These are phyloP conservation scores for Mesaphorura yosii DNA, from an alignment of 1,140 invertebrate genomes.

Conservation along the genomic window DNA sequence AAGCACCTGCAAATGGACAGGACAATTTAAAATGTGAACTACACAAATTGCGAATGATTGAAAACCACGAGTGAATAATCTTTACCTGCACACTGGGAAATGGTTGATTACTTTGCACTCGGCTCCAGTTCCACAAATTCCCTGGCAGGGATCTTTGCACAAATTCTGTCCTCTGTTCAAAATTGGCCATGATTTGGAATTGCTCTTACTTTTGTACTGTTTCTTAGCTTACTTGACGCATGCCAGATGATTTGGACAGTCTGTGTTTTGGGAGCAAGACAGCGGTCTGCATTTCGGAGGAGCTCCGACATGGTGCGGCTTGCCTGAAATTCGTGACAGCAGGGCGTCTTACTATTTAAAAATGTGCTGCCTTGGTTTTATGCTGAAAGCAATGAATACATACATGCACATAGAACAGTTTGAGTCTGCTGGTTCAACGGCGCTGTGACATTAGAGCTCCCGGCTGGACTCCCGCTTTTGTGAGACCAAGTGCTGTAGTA, in stretches of 20 bases:
- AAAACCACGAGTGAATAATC: too few species aligned
- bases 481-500: slow-evolving; percentile 15
- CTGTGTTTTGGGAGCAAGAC: slow-evolving; percentile 38
- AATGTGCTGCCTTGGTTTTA: too few species aligned
- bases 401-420: slow-evolving; percentile 46
- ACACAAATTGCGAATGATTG: too few species aligned
- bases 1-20: too few species aligned
- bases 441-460: slow-evolving; percentile 7
- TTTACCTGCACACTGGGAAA: slow-evolving; percentile 64
- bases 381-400: too few species aligned
- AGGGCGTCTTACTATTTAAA: too few species aligned
- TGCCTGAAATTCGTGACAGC: too few species aligned
- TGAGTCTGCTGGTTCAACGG: slow-evolving; percentile 8
- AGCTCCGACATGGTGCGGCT: slow-evolving; percentile 29
- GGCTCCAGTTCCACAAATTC: slow-evolving; percentile 53
- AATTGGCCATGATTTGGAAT: slow-evolving; percentile 6
- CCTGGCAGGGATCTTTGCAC: slow-evolving; percentile 58
- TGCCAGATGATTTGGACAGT: slow-evolving; percentile 39
- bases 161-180: slow-evolving; percentile 58
- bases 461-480: not conserved
- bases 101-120: slow-evolving; percentile 65
- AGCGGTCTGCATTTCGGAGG: slow-evolving; percentile 56
- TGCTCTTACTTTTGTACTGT: slow-evolving; percentile 1
- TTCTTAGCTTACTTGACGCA: slow-evolving; percentile 45
- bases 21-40: too few species aligned